Base-by-base conservation (phyloP, 2,797 vertebrate genomes). In the Rhyacichthys aspro region DNA sequence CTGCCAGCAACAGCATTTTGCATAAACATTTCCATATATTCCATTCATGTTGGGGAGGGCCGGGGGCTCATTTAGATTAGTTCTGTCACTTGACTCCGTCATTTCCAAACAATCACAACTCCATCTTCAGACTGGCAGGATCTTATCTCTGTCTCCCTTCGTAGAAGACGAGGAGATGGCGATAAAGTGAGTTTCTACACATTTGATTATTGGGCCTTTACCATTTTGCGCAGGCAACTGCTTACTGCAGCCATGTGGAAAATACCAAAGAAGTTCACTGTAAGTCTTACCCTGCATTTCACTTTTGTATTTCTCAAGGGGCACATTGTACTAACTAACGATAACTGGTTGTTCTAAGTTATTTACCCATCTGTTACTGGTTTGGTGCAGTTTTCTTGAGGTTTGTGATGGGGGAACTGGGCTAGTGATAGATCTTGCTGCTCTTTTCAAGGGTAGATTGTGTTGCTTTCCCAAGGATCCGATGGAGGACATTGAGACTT, bases 371-470 rank as follows among this genome's bases (percentile, higher is more conserved):
- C 11, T 55, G 34, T 39, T 6, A 60, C 46, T 55, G 45, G 37
- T 34, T 17, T 59, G 49, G 18, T 48, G 38, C 43, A 42, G 46
- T 56, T 58, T 68, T 12, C 23, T 48, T 15, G 37, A 36, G 18
- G 10, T 37, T 44, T 34, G 37, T 44, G 23, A 57, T 50, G 62
- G 76, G 71, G 65, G 66, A 59, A 76, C 53, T 72, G 64, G 50
- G 58, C 63, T 75, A 83, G 89, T 85, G 83, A 90, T 86, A 73
- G 90, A 92, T 92, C 91, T 90, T 76, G 83, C 93, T 94, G 89
- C 90, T 95, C 93, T 95, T 95, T 95, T 97, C 95, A 98, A 94
- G 95, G 93, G 89, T 86, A 96, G 95, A 84, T 96, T 95, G 86
- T 93, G 91, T 89, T 98, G 94, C 95, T 96, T 96, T 88, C 85